Evolutionary conservation across 2,113 vertebrate species (phyloP).

Genomic region (Laticauda colubrina): DNA sequence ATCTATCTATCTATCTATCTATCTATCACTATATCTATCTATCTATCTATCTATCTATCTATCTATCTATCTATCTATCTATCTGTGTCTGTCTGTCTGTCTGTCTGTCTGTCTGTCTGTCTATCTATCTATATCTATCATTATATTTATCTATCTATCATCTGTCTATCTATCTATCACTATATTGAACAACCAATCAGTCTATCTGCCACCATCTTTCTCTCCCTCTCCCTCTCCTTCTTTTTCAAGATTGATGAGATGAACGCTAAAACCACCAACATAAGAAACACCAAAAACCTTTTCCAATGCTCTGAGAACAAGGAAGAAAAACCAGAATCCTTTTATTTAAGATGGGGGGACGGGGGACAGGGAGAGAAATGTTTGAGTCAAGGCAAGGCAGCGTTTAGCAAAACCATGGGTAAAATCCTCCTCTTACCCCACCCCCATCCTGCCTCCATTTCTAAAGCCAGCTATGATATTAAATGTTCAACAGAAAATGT

Average conservation of each 20-base stretch:
- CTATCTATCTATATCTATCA: too few relatives aligned
- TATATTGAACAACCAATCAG: too few relatives aligned
- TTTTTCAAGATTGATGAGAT: not conserved
- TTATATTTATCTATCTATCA: too few relatives aligned
- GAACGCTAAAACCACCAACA: not conserved
- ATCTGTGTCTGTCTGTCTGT: too few relatives aligned
- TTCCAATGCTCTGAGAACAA: not conserved
- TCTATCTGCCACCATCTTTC: too few relatives aligned
- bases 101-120: too few relatives aligned
- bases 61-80: too few relatives aligned
- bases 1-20: too few relatives aligned
- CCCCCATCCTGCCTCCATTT: conserved; percentile 35
- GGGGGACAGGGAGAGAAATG: not conserved
- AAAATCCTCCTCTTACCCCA: conserved; percentile 25
- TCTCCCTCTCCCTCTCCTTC: too few relatives aligned
- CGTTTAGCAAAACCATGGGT: not conserved
- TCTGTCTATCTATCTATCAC: too few relatives aligned
- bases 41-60: too few relatives aligned
- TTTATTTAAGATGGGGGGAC: not conserved
- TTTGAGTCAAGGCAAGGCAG: not conserved
- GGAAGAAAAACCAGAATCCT: not conserved
- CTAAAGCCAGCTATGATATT: conserved; percentile 67
- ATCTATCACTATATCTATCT: too few relatives aligned
- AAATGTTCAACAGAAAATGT: conserved; percentile 73
- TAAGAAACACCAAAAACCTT: not conserved